Evolutionary conservation across 2,888 invertebrate species (phyloP).

Genomic region (Meta bourneti): DNA sequence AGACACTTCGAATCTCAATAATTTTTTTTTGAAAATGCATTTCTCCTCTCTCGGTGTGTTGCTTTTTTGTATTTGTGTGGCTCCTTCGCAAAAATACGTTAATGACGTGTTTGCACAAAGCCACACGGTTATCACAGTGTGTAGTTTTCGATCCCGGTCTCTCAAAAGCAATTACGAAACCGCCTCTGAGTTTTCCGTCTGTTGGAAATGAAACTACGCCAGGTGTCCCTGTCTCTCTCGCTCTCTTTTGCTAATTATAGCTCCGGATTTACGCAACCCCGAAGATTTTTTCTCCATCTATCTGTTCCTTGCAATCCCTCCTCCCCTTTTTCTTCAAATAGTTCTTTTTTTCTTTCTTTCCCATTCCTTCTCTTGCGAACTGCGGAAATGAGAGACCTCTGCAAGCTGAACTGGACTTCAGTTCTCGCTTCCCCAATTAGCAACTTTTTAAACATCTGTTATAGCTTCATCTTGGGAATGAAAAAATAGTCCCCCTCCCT

Average conservation of each 20-base stretch:
- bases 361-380: slow-evolving; percentile 8
- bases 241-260: slow-evolving; percentile 70
- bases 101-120: slow-evolving; percentile 64
- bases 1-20: too few relatives aligned
- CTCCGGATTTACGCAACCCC: slow-evolving; percentile 70
- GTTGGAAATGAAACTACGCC: slow-evolving; percentile 62
- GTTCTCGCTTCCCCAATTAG: slow-evolving; percentile 61
- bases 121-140: slow-evolving; percentile 21
- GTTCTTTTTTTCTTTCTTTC: slow-evolving; percentile 1
- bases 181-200: slow-evolving; percentile 61
- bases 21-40: too few relatives aligned
- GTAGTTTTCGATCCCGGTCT: slow-evolving; percentile 9
- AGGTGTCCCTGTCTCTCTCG: slow-evolving; percentile 59
- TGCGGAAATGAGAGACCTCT: slow-evolving; percentile 49
- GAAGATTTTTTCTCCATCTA: slow-evolving; percentile 18
- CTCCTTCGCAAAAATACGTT: slow-evolving; percentile 15
- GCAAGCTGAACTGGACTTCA: slow-evolving; percentile 46
- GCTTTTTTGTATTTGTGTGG: slow-evolving; percentile 8
- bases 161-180: slow-evolving; percentile 68
- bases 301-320: neutral
- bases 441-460: slow-evolving; percentile 58
- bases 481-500: neutral
- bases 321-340: neutral
- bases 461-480: neutral
- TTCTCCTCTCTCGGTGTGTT: too few relatives aligned